Conservation (phyloP, 2,113 vertebrate species). For the Gracilinanus agilis region DNA sequence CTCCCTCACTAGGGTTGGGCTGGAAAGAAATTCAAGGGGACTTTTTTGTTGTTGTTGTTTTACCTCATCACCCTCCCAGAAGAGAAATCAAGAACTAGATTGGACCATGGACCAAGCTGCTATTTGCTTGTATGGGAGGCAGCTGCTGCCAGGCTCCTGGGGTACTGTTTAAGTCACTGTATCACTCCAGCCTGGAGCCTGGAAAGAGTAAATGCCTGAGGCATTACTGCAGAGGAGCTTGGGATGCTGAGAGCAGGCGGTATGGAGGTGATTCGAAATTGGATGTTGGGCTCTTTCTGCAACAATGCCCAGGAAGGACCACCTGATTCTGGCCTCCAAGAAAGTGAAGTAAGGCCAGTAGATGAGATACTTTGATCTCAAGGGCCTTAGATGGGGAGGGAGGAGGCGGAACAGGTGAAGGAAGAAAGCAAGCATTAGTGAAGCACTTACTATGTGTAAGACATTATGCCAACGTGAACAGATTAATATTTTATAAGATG, state of each 20-base stretch:
- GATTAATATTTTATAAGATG: not conserved
- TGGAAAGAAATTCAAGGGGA: conserved; percentile 62
- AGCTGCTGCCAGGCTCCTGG: conserved; percentile 42
- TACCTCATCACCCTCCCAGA: conserved; percentile 35
- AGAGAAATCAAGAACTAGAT: conserved; percentile 49
- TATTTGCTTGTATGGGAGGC: conserved; percentile 6
- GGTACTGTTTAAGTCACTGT: conserved; percentile 51
- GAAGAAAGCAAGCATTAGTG: not conserved
- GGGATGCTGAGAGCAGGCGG: conserved; percentile 21
- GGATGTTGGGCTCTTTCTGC: not conserved
- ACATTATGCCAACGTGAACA: not conserved
- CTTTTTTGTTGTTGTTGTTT: conserved; percentile 51
- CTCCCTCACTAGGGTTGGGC: conserved; percentile 19
- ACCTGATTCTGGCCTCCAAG: not conserved
- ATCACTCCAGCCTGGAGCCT: conserved; percentile 36
- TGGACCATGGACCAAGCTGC: conserved; percentile 26
- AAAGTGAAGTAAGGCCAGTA: conserved; percentile 5
- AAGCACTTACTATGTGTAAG: not conserved
- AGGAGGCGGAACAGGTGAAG: not conserved
- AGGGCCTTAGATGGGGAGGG: not conserved
- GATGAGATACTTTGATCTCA: not conserved
- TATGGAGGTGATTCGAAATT: conserved; percentile 25
- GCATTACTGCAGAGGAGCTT: conserved; percentile 1
- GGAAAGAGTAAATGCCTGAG: conserved; percentile 54
- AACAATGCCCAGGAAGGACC: not conserved